phyloP scores from a whole-genome alignment of 2,113 vertebrate genomes.

The cat (Felis catus) region DNA sequence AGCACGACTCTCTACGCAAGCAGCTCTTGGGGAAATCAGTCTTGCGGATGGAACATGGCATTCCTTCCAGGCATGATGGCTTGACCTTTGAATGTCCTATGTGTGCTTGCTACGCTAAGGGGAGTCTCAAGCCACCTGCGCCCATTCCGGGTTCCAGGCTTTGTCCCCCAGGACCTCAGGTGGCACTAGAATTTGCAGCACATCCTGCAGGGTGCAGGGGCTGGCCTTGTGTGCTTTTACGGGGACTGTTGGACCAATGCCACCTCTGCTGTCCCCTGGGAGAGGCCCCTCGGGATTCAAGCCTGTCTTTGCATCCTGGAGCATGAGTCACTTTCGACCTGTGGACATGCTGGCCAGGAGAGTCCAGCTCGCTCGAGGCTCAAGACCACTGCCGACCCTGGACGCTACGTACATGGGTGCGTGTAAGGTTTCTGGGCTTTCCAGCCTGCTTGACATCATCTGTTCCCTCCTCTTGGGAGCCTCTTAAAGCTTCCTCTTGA shows the following conservation, averaged over 20 bases:
- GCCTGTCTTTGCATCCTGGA: background rate
- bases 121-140: background rate
- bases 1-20: background rate
- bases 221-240: background rate
- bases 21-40: background rate
- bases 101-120: background rate
- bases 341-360: background rate
- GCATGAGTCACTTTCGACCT: background rate
- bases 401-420: rapidly evolving
- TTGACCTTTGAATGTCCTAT: background rate
- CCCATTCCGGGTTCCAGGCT: background rate
- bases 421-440: background rate
- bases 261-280: background rate
- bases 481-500: background rate
- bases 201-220: background rate
- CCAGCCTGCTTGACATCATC: background rate
- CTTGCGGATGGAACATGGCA: background rate
- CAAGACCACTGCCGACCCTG: background rate
- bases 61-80: rapidly evolving
- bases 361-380: background rate
- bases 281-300: background rate
- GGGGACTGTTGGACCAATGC: background rate
- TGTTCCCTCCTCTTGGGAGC: background rate
- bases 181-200: background rate
- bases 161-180: background rate